Evolutionary conservation across 2,797 vertebrate species (phyloP).

Genomic region (Sphenodon punctatus): DNA sequence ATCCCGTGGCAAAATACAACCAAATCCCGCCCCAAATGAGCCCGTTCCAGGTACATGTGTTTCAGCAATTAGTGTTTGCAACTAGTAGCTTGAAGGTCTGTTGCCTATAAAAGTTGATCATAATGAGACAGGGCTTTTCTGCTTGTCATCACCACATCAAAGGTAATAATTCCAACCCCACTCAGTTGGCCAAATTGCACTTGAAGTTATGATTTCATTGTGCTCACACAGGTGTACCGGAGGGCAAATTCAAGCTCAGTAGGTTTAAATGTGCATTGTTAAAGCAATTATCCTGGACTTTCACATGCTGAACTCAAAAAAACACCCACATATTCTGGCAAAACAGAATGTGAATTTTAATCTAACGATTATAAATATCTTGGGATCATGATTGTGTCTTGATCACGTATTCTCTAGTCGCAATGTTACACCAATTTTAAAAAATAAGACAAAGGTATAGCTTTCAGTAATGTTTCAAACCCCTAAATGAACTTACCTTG

Average conservation of each 20-base stretch:
- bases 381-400: constrained; percentile 3
- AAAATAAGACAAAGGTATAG: not conserved
- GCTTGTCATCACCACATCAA: constrained; percentile 31
- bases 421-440: constrained; percentile 4
- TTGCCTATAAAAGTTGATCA: constrained; percentile 48
- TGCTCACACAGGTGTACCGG: constrained; percentile 23
- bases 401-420: not conserved
- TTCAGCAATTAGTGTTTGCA: constrained; percentile 63
- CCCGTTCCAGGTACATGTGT: constrained; percentile 68
- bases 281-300: constrained; percentile 57
- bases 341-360: constrained; percentile 36
- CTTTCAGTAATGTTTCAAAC: not conserved
- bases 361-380: constrained; percentile 24
- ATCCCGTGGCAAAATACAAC: not conserved
- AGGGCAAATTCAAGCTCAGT: constrained; percentile 3
- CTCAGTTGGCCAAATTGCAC: constrained; percentile 40
- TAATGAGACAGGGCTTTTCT: constrained; percentile 60
- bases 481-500: constrained; percentile 76
- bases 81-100: constrained; percentile 53
- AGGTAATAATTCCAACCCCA: constrained; percentile 66
- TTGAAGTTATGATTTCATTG: constrained; percentile 31
- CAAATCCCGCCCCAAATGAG: constrained; percentile 45
- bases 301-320: constrained; percentile 21
- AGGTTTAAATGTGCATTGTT: constrained; percentile 52
- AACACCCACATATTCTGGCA: constrained; percentile 17